Base-by-base conservation (phyloP, 2,888 invertebrate genomes). In the Hermaeophaga mercurialis region DNA sequence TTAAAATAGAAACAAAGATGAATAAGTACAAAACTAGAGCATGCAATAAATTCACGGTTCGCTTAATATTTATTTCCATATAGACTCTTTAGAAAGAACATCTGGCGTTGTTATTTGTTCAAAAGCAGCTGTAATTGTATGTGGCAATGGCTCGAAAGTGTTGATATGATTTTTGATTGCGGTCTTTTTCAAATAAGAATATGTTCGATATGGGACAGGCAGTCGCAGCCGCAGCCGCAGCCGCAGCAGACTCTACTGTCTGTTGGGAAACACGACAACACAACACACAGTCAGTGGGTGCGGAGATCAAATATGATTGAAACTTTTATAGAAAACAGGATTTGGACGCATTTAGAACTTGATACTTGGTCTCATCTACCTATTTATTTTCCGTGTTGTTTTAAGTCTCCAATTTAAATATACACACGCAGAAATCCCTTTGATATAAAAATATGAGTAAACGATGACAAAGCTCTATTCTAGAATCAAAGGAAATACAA, bases 21-120 rank as follows among this genome's bases (percentile, higher is more conserved):
- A 26, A 3, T 6, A 9, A 31, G 11, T 36, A 36, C 9, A 17
- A 36, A 36, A 11, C 36, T 36, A 36, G 36, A 36, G 7, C 36
- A 36, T 9, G 12, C 39, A 54, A 57, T 54, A 57, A 44, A 54
- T 49, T 54, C 48, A 45, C 44, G 44, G 49, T 54, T 45, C 58
- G 58, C 54, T 58, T 58, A 48, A 45, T 45, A 54, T n/a, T n/a
- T n/a, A n/a, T 58, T 58, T 58, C 58, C 58, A 58, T 58, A 58
- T 49, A 49, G 48, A 54, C 45, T 54, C 49, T 48, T n/a, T n/a
- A n/a, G n/a, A 45, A 24, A 44, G 53, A 54, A 54, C 58, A 58
- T 58, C 58, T 58, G 58, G 58, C 54, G 48, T 38, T 56, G 45
- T 50, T 56, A 56, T 56, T 56, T 56, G 50, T 56, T 50, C 50